Percentiles rank a stretch among this genome's conserved stretches.
Evolutionary conservation across 2,888 invertebrate genomes (phyloP).

Genomic region (Leucophenga maculata): DNA sequence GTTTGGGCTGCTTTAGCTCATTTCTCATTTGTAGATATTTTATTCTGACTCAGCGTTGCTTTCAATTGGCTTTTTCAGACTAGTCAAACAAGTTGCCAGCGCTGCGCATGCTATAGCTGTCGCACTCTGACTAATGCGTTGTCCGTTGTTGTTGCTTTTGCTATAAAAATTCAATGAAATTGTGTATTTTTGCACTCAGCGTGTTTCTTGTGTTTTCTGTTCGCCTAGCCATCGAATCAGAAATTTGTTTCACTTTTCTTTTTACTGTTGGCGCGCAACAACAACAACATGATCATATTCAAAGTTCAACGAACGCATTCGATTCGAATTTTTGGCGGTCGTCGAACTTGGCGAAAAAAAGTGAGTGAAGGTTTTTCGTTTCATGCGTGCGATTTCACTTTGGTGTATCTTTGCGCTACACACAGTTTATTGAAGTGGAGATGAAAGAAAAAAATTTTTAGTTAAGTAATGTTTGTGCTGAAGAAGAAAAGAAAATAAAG

Average conservation of each 20-base stretch:
- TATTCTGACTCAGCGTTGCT: too few relatives aligned
- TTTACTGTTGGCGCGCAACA: slow-evolving; percentile 36
- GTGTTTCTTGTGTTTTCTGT: slow-evolving; percentile 20
- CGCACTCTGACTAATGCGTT: slow-evolving; percentile 7
- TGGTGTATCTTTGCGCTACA: neutral
- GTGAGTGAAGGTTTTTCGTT: slow-evolving; percentile 25
- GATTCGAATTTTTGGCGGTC: slow-evolving; percentile 21
- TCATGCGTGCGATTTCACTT: neutral
- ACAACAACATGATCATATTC: neutral
- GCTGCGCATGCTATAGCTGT: slow-evolving; percentile 30
- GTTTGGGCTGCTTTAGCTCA: too few relatives aligned
- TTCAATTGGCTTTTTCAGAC: slow-evolving; percentile 15
- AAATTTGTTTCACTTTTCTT: slow-evolving; percentile 69
- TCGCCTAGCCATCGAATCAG: slow-evolving; percentile 57
- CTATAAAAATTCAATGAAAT: neutral
- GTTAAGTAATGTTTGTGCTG: too few relatives aligned
- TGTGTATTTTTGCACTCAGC: neutral
- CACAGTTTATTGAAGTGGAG: neutral
- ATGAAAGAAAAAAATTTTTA: too few relatives aligned
- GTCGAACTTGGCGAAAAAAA: slow-evolving; percentile 29
- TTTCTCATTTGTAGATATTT: too few relatives aligned
- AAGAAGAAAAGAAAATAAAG: too few relatives aligned
- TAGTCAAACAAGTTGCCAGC: slow-evolving; percentile 9
- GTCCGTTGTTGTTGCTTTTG: neutral
- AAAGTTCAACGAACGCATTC: slow-evolving; percentile 15